phyloP scores from a whole-genome alignment of 2,888 invertebrate genomes.

The Herminia tarsipennalis region DNA sequence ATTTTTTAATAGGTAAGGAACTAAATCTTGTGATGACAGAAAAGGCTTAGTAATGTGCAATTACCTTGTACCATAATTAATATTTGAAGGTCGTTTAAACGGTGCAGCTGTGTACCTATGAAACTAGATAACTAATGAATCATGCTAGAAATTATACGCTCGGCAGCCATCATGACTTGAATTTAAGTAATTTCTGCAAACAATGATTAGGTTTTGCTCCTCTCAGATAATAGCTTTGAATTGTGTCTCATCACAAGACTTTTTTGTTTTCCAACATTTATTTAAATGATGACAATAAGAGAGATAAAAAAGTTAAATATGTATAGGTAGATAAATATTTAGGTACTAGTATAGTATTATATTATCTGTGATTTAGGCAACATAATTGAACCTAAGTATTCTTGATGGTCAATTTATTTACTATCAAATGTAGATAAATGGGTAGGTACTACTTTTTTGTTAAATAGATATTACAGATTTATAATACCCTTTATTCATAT shows the following conservation, averaged over 20 bases:
- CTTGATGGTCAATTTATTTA: too few relatives aligned
- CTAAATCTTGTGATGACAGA: constrained; percentile 2
- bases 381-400: too few relatives aligned
- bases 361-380: too few relatives aligned
- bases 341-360: too few relatives aligned
- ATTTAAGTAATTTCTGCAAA: constrained; percentile 29
- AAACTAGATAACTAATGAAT: constrained; percentile 18
- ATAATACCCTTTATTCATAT: too few relatives aligned
- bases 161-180: constrained; percentile 22
- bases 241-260: constrained; percentile 5
- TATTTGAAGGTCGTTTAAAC: constrained; percentile 8
- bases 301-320: constrained; percentile 3
- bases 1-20: too few relatives aligned
- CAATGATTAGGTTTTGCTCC: constrained; percentile 27
- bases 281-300: background rate
- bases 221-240: constrained; percentile 15
- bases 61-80: constrained; percentile 1
- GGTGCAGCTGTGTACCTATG: background rate
- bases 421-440: too few relatives aligned
- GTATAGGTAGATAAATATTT: too few relatives aligned
- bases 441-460: too few relatives aligned
- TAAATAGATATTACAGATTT: too few relatives aligned
- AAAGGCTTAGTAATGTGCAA: constrained; percentile 1
- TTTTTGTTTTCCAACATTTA: constrained; percentile 1
- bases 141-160: constrained; percentile 38